Evolutionary conservation across 1,140 invertebrate genomes (phyloP).

Genomic region (Mizuhopecten yessoensis): DNA sequence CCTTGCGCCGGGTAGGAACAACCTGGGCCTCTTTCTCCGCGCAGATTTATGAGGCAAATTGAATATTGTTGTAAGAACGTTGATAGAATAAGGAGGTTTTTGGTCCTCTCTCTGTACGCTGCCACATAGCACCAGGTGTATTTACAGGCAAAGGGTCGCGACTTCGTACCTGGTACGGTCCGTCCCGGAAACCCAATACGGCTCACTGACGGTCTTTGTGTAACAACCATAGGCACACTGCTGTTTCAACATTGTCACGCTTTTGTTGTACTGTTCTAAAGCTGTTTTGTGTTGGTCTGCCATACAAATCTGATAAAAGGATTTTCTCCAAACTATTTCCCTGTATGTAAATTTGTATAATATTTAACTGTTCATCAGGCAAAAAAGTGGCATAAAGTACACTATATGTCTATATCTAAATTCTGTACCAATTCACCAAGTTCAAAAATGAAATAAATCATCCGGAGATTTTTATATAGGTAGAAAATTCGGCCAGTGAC

Average conservation of each 20-base stretch:
- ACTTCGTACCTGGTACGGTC: not conserved
- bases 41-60: conserved; percentile 20
- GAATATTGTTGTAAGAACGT: not conserved
- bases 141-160: not conserved
- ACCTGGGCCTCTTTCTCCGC: not conserved
- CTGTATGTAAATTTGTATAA: conserved; percentile 26
- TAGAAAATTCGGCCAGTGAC: not conserved
- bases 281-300: not conserved
- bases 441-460: conserved; percentile 36
- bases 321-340: not conserved
- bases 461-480: not conserved
- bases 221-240: not conserved
- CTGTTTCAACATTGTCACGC: conserved; percentile 27
- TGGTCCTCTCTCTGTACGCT: not conserved
- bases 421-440: not conserved
- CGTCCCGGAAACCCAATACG: conserved; percentile 21
- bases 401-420: not conserved
- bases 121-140: conserved; percentile 23
- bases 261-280: conserved; percentile 7
- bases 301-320: conserved; percentile 34
- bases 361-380: not conserved
- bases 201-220: not conserved
- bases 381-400: conserved; percentile 32
- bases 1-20: not conserved
- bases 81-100: not conserved